A percentile compares a stretch with the other conserved stretches of the same genome.
Conservation (phyloP, 2,888 invertebrate species). For the Hoplodrina ambigua region DNA sequence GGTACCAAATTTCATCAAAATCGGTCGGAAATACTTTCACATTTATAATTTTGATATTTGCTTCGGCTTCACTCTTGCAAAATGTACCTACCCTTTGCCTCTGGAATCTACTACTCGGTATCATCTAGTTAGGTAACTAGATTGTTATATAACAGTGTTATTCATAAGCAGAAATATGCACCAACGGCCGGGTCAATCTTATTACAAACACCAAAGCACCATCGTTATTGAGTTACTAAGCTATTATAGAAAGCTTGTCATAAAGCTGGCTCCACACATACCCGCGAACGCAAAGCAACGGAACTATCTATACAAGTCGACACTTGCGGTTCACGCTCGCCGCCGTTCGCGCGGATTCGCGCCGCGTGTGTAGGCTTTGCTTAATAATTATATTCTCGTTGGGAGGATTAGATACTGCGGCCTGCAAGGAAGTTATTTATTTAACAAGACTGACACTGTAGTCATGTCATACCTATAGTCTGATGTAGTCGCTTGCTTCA, state of each 20-base stretch:
- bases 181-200: conserved; percentile 12
- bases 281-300: too few species aligned
- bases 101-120: too few species aligned
- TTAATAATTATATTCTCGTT: background rate
- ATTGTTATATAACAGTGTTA: background rate
- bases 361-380: background rate
- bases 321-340: too few species aligned
- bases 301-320: too few species aligned
- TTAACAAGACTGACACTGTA: background rate
- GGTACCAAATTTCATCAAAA: too few species aligned
- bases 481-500: too few species aligned
- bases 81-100: too few species aligned
- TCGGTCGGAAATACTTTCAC: too few species aligned
- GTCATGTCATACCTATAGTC: too few species aligned
- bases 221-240: conserved; percentile 24
- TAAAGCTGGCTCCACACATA: background rate
- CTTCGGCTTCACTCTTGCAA: too few species aligned
- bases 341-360: background rate
- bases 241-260: conserved; percentile 3
- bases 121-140: background rate
- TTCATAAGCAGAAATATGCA: background rate
- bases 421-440: background rate
- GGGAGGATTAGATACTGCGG: background rate
- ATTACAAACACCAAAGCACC: conserved; percentile 19
- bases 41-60: too few species aligned